phyloP scores from a whole-genome alignment of 2,113 vertebrate genomes.

The Hyperopisus bebe region DNA sequence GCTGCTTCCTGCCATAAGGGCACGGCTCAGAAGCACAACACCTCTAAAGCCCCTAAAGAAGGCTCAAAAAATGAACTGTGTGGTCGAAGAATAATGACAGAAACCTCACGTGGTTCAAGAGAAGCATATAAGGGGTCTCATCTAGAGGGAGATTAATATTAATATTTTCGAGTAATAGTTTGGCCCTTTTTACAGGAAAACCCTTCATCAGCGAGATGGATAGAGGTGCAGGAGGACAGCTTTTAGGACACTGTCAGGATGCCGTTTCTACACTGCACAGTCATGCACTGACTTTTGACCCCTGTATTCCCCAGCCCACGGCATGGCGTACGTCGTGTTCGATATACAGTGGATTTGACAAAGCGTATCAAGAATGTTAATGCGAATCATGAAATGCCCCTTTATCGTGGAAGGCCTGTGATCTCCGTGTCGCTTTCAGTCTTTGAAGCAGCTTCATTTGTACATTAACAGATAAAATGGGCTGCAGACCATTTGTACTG shows the following conservation, averaged over 20 bases:
- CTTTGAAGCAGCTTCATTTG: not conserved
- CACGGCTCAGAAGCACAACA: not conserved
- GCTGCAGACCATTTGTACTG: not conserved
- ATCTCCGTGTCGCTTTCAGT: not conserved
- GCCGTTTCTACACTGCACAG: not conserved
- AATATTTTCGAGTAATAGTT: not conserved
- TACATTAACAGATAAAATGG: not conserved
- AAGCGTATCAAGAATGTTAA: not conserved
- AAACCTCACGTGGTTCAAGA: not conserved
- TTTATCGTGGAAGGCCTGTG: not conserved
- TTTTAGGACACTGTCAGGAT: not conserved
- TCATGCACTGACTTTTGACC: not conserved
- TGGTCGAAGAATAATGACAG: not conserved
- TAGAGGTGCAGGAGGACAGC: not conserved
- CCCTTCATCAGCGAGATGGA: not conserved
- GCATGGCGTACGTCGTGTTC: not conserved
- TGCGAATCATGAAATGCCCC: not conserved
- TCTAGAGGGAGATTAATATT: not conserved
- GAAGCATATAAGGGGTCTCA: not conserved
- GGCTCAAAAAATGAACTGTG: not conserved
- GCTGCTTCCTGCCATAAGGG: not conserved
- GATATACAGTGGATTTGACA: not conserved
- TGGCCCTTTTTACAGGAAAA: not conserved
- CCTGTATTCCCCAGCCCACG: not conserved
- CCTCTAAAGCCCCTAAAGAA: not conserved